phyloP scores from a whole-genome alignment of 2,797 vertebrate genomes.

The Acropternis orthonyx region DNA sequence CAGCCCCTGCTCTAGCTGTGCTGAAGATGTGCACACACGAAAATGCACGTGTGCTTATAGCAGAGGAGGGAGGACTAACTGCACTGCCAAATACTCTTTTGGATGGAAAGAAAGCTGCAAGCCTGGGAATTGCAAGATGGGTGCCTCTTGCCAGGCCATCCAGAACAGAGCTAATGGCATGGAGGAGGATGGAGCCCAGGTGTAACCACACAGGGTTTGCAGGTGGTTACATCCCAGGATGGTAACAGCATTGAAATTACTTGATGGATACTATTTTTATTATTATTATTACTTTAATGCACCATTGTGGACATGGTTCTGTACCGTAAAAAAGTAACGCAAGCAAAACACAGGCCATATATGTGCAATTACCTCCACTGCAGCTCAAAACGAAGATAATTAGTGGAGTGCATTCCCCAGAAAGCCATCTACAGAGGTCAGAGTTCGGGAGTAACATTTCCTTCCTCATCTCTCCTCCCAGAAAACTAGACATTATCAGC shows the following conservation, averaged over 20 bases:
- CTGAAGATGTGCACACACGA: background rate
- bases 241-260: constrained; percentile 35
- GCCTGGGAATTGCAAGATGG: background rate
- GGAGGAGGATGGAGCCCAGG: accelerated
- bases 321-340: constrained; percentile 9
- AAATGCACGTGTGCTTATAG: accelerated
- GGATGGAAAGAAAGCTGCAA: background rate
- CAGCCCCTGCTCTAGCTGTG: background rate
- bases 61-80: background rate
- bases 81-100: background rate
- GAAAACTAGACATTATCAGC: constrained; percentile 43
- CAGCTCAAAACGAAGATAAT: constrained; percentile 39
- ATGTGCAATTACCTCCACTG: constrained; percentile 31
- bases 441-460: constrained; percentile 24
- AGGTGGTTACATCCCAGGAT: background rate
- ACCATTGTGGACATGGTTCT: background rate
- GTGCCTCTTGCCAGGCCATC: background rate
- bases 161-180: background rate
- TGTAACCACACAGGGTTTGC: background rate
- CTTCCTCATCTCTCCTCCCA: constrained; percentile 25
- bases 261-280: constrained; percentile 52
- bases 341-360: constrained; percentile 32
- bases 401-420: constrained; percentile 42
- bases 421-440: constrained; percentile 35
- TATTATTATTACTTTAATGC: constrained; percentile 46